Evolutionary conservation across 1,140 invertebrate genomes (phyloP), one percentile per base, ranked within the genome.

Genomic region (Aethina tumida): DNA sequence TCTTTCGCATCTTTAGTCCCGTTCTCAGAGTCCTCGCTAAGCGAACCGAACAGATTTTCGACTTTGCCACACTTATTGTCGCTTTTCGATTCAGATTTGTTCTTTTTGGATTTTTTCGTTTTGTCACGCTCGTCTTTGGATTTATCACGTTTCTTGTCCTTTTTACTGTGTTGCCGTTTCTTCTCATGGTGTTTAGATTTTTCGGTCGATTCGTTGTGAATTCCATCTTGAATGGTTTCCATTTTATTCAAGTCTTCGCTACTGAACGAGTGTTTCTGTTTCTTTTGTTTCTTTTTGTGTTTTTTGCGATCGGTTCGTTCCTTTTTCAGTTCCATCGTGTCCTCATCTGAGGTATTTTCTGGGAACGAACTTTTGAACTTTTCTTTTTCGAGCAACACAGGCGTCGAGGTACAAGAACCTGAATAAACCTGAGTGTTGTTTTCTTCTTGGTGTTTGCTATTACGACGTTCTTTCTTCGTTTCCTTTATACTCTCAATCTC

Each of bases 21-120:
- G 31, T 50, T 40, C 38, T 56, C 58, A 0, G 60, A 62, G 41
- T 88, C 80, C 54, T 90, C 86, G 0, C 85, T 87, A 17, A 89
- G 65, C 1, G 84, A 81, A 3, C 84, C 85, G 61, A 89, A 90
- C 37, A 89, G 88, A 49, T 86, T 83, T 60, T 88, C 81, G 79
- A 88, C 84, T 55, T 84, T 77, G 25, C 81, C 79, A 36, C 73
- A 69, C 54, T 74, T 76, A 7, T 57, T 52, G 37, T 65, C 55
- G 5, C 29, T 27, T 36, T 58, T 59, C 4, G 38, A 31, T 24
- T 56, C 50, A n/a, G 48, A 42, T 33, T 56, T 63, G 15, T 57
- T 67, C 52, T 69, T 74, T 56, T 71, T 75, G 1, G 71, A 68
- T 55, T 71, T 76, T 53, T 73, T 68, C 46, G 66, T 29, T 67